phyloP scores from a whole-genome alignment of 2,797 vertebrate species.

The Nannoperca obscura region DNA sequence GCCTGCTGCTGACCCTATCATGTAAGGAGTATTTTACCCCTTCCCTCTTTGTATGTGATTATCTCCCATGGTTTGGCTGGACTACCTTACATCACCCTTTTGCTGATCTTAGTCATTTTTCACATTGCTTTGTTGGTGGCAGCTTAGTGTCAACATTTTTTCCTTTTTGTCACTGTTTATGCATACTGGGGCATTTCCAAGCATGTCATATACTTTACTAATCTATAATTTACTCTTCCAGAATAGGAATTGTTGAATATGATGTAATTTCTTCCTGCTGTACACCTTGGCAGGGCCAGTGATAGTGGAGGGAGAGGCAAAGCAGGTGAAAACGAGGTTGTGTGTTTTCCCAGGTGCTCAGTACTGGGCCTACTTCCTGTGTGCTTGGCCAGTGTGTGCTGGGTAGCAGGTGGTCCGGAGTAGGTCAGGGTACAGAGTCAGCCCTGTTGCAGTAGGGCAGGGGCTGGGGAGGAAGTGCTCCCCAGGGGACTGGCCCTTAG shows the following conservation, averaged over 20 bases:
- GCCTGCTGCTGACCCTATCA: slow-evolving; percentile 73
- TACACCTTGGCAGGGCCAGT: slow-evolving; percentile 22
- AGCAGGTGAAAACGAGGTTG: slow-evolving; percentile 36
- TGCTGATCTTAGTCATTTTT: slow-evolving; percentile 70
- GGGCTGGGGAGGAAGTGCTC: slow-evolving; percentile 63
- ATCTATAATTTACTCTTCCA: slow-evolving; percentile 54
- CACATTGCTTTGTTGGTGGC: slow-evolving; percentile 57
- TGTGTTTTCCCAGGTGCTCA: slow-evolving; percentile 45
- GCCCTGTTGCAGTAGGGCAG: slow-evolving; percentile 54
- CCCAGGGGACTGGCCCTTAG: slow-evolving; percentile 61
- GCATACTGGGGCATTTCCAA: slow-evolving; percentile 60
- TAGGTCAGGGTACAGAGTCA: slow-evolving; percentile 67
- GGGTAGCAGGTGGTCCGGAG: slow-evolving; percentile 61
- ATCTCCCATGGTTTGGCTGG: slow-evolving; percentile 57
- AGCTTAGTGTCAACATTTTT: slow-evolving; percentile 71
- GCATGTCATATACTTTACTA: slow-evolving; percentile 46
- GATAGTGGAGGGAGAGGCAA: neutral
- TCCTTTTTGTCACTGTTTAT: slow-evolving; percentile 65
- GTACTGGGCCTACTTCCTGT: slow-evolving; percentile 53
- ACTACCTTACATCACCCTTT: slow-evolving; percentile 63
- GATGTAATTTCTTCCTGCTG: slow-evolving; percentile 57
- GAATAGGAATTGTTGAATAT: slow-evolving; percentile 62
- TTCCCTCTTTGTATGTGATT: slow-evolving; percentile 65
- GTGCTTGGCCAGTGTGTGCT: slow-evolving; percentile 44
- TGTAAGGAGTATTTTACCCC: slow-evolving; percentile 62